A percentile compares a stretch with the other conserved stretches of the same genome.
Conservation (phyloP, 2,797 vertebrate genomes). For the Remorina albescens region DNA sequence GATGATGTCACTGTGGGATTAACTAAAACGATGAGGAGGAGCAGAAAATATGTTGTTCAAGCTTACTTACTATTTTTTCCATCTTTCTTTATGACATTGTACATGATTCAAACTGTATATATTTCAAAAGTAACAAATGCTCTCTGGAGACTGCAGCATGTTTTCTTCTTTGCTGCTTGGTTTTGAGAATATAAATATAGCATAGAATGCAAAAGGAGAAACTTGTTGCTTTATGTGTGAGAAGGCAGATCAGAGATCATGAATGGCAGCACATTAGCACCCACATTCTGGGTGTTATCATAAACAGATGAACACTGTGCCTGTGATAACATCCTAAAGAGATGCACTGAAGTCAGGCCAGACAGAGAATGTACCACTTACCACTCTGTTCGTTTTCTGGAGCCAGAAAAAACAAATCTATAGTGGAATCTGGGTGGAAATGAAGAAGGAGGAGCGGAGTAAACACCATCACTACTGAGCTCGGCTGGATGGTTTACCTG, state of each 20-base stretch:
- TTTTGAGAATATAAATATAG: too few species aligned
- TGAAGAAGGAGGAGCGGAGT: neutral
- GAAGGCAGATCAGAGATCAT: too few species aligned
- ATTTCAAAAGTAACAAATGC: neutral
- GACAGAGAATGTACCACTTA: neutral
- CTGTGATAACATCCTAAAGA: neutral
- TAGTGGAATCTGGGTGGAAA: neutral
- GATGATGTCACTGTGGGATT: conserved; percentile 32
- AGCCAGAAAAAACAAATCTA: neutral
- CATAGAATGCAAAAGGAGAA: neutral
- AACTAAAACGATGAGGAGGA: conserved; percentile 6
- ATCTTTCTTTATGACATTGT: neutral
- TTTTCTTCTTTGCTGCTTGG: too few species aligned
- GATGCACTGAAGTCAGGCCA: too few species aligned
- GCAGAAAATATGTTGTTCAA: too few species aligned
- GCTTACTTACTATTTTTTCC: neutral
- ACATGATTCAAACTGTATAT: neutral
- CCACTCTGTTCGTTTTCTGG: neutral
- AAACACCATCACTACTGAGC: neutral
- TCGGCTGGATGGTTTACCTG: neutral
- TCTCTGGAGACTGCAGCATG: too few species aligned
- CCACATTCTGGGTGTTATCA: neutral
- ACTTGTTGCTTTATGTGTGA: neutral
- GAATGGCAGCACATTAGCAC: neutral
- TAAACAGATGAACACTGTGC: neutral